These are phyloP conservation scores for Calycopis cecrops DNA, from an alignment of 1,140 invertebrate species.

Conservation along the genomic window DNA sequence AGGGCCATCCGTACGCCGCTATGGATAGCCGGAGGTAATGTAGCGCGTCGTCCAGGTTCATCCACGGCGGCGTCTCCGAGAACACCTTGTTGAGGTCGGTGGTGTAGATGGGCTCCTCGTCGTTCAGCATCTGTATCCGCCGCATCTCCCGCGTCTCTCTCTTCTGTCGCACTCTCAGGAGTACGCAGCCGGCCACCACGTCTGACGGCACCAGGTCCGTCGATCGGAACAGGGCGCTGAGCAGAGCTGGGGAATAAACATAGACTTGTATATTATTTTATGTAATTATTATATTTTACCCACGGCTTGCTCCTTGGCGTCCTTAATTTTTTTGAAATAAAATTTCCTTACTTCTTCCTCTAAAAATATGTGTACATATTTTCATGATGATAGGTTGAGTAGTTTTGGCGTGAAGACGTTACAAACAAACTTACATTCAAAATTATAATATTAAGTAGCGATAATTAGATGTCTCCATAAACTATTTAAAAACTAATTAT, in stretches of 20 bases:
- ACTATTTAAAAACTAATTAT: too few relatives aligned
- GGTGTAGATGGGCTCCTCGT: conserved; percentile 81
- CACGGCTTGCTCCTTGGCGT: too few relatives aligned
- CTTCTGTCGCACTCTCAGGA: conserved; percentile 85
- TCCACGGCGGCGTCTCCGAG: conserved; percentile 81
- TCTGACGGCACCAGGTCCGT: conserved; percentile 93
- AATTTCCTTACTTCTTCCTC: too few relatives aligned
- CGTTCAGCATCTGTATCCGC: conserved; percentile 80
- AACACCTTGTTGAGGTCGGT: conserved; percentile 79
- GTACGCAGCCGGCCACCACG: conserved; percentile 88
- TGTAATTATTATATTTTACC: too few relatives aligned
- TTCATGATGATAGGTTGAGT: too few relatives aligned
- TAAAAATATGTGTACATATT: too few relatives aligned
- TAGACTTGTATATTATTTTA: conserved; percentile 10
- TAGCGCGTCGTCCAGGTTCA: conserved; percentile 84
- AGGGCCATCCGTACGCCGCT: conserved; percentile 94
- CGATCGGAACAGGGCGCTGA: conserved; percentile 86
- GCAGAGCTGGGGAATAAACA: conserved; percentile 75
- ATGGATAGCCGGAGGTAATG: conserved; percentile 88
- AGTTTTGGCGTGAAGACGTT: too few relatives aligned
- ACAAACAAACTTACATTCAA: too few relatives aligned
- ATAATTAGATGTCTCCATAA: too few relatives aligned
- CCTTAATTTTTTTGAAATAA: too few relatives aligned
- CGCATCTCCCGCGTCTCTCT: conserved; percentile 81
- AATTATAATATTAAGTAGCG: too few relatives aligned